Evolutionary conservation across 1,140 invertebrate species (phyloP), one percentile per base, ranked within the genome.

Genomic region (Halyomorpha halys): DNA sequence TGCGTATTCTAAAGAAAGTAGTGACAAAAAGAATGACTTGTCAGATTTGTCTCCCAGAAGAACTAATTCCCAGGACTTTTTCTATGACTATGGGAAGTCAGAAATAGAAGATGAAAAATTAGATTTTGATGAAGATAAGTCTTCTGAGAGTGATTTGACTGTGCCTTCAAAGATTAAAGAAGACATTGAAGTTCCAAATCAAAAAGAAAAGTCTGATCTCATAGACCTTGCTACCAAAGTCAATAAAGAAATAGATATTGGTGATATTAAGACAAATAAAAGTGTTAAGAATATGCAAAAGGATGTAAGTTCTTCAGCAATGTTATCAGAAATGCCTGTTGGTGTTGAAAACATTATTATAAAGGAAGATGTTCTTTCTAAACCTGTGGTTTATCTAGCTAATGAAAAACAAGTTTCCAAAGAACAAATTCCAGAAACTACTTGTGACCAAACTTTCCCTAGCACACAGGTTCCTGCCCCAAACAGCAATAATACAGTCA

Each of bases 111-210:
- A 56, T 23, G 53, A 56, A 56, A 56, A 25, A 25, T 25, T 56
- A 56, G 53, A 56, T 56, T 56, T 56, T 56, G 53, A 56, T 23
- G 53, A 56, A 56, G 53, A 56, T 27, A 56, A 56, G 23, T 56
- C 53, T 23, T 56, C 23, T 23, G 23, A 56, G 18, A 25, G 23
- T 56, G 53, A 56, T 56, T 1, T 23, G 23, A 16, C 21, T 11
- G 21, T 23, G 23, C 34, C 34, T 39, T 34, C 25, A 60, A 44
- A 44, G 61, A 64, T 16, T 63, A 54, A 21, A 18, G 49, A n/a
- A 66, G 30, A 45, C 11, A 51, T n/a, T 25, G 23, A 21, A 56
- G 44, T 18, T 66, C 54, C 15, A 63, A 30, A 34, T 61, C 53
- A 51, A 53, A 54, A 47, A 61, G 49, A 19, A 34, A 44, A 21